Conservation (phyloP, 2,113 vertebrate genomes). For the Chaetodon auriga region DNA sequence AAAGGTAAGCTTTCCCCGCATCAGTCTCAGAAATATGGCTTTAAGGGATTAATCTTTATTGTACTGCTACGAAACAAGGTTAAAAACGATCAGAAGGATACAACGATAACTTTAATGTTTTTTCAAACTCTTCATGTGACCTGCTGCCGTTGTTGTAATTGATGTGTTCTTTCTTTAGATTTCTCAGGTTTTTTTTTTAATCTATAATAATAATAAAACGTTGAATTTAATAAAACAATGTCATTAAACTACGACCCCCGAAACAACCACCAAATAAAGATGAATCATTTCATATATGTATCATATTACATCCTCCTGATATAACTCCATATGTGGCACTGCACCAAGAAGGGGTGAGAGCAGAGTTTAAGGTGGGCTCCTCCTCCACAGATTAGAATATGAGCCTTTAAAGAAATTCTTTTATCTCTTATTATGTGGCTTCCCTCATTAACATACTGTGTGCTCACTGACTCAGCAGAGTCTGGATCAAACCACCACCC, state of each 20-base stretch:
- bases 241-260: not conserved
- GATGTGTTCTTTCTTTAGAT: no score
- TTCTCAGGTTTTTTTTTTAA: not conserved
- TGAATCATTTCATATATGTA: not conserved
- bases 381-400: not conserved
- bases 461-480: not conserved
- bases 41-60: not conserved
- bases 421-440: not conserved
- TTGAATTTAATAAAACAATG: not conserved
- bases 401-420: not conserved
- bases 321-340: not conserved
- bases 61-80: not conserved
- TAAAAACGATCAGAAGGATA: no score
- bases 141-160: no score
- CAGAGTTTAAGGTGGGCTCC: not conserved
- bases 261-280: not conserved
- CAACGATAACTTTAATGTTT: not conserved
- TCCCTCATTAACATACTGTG: not conserved
- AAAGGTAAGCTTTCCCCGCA: conserved; percentile 67
- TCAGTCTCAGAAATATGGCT: no score
- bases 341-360: no score
- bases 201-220: not conserved
- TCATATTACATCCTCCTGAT: not conserved
- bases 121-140: not conserved
- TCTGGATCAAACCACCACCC: no score